These are phyloP conservation scores for Machimus rusticus DNA, from an alignment of 2,888 invertebrate species.

Conservation along the genomic window DNA sequence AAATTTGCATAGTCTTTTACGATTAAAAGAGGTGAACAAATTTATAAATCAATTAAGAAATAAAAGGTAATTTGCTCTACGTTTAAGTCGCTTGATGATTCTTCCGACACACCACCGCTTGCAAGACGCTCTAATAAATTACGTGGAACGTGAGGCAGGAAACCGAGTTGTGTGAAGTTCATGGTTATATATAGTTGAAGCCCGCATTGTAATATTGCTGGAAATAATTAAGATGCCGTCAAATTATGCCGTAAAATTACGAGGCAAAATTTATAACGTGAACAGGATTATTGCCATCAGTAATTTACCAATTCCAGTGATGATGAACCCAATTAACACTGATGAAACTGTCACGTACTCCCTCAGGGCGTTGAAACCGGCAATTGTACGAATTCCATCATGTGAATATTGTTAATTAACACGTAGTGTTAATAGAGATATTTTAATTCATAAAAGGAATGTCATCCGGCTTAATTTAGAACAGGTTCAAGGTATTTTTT, in stretches of 20 bases:
- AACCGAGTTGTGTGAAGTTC: not conserved
- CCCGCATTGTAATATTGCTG: not conserved
- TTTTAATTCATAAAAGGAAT: not conserved
- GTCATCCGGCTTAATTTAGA: not conserved
- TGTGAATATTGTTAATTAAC: not conserved
- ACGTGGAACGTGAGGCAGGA: not conserved
- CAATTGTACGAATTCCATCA: not conserved
- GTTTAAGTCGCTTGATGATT: slow-evolving; percentile 2
- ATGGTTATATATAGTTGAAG: not conserved
- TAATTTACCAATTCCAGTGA: not conserved
- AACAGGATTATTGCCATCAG: not conserved
- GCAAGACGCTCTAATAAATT: not conserved
- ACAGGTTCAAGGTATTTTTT: not conserved
- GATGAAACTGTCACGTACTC: not conserved
- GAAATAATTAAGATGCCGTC: slow-evolving; percentile 13
- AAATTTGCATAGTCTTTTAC: not conserved
- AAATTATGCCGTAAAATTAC: not conserved
- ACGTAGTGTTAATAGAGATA: not conserved
- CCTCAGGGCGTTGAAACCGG: not conserved
- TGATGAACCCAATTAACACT: not conserved
- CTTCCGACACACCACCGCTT: not conserved
- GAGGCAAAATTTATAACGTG: not conserved
- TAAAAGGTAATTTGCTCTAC: slow-evolving; percentile 29
- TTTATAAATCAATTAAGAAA: slow-evolving; percentile 35
- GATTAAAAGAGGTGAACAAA: slow-evolving; percentile 19